Evolutionary conservation across 2,113 vertebrate genomes (phyloP).

Genomic region (Melanostigma gelatinosum): DNA sequence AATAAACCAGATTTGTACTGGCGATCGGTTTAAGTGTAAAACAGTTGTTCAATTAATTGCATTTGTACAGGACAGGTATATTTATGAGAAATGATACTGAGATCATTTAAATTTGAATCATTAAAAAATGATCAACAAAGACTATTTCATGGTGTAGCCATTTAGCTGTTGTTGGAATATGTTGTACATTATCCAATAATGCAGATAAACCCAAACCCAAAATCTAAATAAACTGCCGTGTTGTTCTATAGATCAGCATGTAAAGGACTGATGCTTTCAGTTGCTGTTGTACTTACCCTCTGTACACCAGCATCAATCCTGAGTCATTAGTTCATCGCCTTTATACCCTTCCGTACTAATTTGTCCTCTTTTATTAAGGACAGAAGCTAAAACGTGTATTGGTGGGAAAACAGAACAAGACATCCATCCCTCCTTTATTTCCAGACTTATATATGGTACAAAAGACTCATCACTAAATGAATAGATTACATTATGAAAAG

Average conservation of each 20-base stretch:
- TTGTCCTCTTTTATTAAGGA: slow-evolving; percentile 14
- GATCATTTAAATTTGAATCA: background rate
- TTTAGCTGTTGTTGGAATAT: background rate
- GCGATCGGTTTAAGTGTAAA: slow-evolving; percentile 26
- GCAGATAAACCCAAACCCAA: background rate
- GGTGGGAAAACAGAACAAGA: background rate
- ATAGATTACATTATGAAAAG: slow-evolving; percentile 7
- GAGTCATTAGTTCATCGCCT: background rate
- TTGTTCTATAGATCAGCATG: background rate
- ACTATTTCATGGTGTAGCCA: background rate
- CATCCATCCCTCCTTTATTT: background rate
- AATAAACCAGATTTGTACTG: slow-evolving; percentile 37
- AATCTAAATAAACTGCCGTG: background rate
- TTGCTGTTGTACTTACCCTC: background rate
- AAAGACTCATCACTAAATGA: slow-evolving; percentile 23
- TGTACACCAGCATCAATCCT: background rate
- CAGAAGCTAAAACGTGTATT: background rate
- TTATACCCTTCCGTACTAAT: slow-evolving; percentile 7
- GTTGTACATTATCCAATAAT: background rate
- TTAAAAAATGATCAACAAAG: background rate
- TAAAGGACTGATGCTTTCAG: background rate
- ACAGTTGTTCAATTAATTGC: background rate
- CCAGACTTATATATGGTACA: background rate
- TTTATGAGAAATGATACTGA: background rate
- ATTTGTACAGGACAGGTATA: background rate